Evolutionary conservation across 2,888 invertebrate species (phyloP), one percentile per base, ranked within the genome.

Genomic region (Andrena flavipes): DNA sequence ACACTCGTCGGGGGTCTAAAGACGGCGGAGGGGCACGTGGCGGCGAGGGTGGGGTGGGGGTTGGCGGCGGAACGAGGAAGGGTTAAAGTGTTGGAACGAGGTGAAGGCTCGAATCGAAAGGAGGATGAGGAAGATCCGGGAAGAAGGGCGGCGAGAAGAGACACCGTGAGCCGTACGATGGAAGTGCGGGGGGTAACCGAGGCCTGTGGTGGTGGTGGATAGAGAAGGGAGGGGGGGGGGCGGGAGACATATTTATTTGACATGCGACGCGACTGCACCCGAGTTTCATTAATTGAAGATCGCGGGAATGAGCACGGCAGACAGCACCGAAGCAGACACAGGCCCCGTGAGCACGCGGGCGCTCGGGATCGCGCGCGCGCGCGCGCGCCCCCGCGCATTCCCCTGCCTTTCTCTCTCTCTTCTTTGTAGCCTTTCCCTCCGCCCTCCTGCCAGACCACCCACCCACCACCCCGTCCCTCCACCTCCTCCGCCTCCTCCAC

Each of bases 281-380:
- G 93, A 94, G 93, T 94, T 94, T 94, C 94, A 94, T 94, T 94
- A 94, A 94, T 94, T 94, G 93, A 93, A 94, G 94, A 94, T 94
- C 94, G 93, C 93, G 92, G 91, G 92, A 93, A 93, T 92, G 93
- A 93, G 91, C 92, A 89, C 90, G 91, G 88, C 91, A 92, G 93
- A 93, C 93, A 91, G 91, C 91, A 86, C 90, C 87, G 89, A 83
- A 90, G 91, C 90, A 91, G 91, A 90, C 91, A 87, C 90, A 89
- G 86, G 82, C 83, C 84, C 78, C 76, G 84, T 80, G 88, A 42
- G 42, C 78, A 60, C 79, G 80, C 81, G 73, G 77, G 82, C 84
- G 85, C 80, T 85, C 83, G 82, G 84, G 77, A 80, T 70, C 80
- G 67, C 80, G 78, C 84, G 84, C 82, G 85, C 86, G 83, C 85